Percentiles rank a stretch among this genome's conserved stretches.
These are phyloP conservation scores for Drosophila quasianomalipes DNA, from an alignment of 2,888 invertebrate species.

Conservation along the genomic window DNA sequence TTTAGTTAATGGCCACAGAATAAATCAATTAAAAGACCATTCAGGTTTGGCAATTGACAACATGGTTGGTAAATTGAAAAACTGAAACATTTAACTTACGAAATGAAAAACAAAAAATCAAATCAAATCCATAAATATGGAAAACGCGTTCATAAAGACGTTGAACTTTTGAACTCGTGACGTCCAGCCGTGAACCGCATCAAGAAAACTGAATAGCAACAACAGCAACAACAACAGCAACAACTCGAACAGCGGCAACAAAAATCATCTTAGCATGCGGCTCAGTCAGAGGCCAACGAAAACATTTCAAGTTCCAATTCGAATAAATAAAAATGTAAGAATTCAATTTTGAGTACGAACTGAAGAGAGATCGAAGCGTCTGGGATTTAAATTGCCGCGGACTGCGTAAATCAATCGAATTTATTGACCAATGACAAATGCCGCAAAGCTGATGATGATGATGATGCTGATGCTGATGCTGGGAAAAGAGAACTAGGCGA, in stretches of 20 bases:
- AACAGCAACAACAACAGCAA: constrained; percentile 7
- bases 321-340: constrained; percentile 67
- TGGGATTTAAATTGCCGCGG: constrained; percentile 62
- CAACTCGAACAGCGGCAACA: constrained; percentile 3
- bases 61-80: not conserved
- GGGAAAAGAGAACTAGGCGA: constrained; percentile 40
- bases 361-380: constrained; percentile 36
- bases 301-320: constrained; percentile 59
- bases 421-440: constrained; percentile 82
- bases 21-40: not conserved
- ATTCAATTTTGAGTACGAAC: constrained; percentile 55
- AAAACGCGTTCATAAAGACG: constrained; percentile 61
- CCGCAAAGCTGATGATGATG: constrained; percentile 38
- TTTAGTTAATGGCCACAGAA: not conserved
- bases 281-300: constrained; percentile 47
- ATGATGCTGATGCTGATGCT: not conserved
- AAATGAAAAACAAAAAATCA: constrained; percentile 12
- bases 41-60: not conserved
- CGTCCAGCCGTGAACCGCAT: constrained; percentile 56
- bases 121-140: constrained; percentile 54
- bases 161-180: constrained; percentile 70
- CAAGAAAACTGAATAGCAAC: constrained; percentile 31
- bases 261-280: constrained; percentile 24
- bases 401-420: constrained; percentile 81
- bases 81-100: not conserved